A percentile compares a stretch with the other conserved stretches of the same genome.
phyloP scores from a whole-genome alignment of 2,113 vertebrate genomes.

The Hypomesus transpacificus region DNA sequence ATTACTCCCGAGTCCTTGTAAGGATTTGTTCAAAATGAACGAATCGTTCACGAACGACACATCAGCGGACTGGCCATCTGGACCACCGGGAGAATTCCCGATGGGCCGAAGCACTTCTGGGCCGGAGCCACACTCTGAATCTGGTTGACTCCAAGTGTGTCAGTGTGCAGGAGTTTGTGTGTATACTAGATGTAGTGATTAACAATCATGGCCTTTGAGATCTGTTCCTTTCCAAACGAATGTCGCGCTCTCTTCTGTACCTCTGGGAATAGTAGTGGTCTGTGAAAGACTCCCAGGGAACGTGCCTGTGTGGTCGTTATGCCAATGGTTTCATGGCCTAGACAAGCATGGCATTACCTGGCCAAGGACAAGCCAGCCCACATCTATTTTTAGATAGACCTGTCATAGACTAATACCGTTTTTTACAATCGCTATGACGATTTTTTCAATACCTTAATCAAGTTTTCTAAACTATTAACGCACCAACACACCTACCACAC shows the following conservation, averaged over 20 bases:
- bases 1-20: too few species aligned
- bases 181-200: not conserved
- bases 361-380: not conserved
- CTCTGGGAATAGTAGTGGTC: not conserved
- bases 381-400: not conserved
- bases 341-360: not conserved
- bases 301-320: not conserved
- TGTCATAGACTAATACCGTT: too few species aligned
- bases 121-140: not conserved
- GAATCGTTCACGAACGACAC: too few species aligned
- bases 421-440: too few species aligned
- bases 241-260: conserved; percentile 12
- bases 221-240: conserved; percentile 15
- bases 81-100: too few species aligned
- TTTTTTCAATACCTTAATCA: too few species aligned
- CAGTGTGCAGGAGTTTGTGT: conserved; percentile 7
- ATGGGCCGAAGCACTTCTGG: too few species aligned
- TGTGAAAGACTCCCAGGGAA: not conserved
- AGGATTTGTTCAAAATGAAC: too few species aligned
- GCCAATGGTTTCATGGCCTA: not conserved
- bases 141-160: not conserved
- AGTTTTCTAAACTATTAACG: too few species aligned
- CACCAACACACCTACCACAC: too few species aligned
- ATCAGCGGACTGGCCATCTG: too few species aligned
- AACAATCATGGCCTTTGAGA: conserved; percentile 27